phyloP scores from a whole-genome alignment of 2,113 vertebrate species.

The human (Homo sapiens) region GRCh38 chr2:193303001-193303500 shows the following conservation, averaged over 20 bases:
- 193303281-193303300: neutral
- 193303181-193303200: neutral
- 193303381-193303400: no score
- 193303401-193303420: neutral
- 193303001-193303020: no score
- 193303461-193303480: neutral
- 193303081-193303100: neutral
- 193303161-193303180: neutral
- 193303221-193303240: neutral
- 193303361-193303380: neutral
- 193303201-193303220: no score
- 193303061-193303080: neutral
- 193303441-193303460: neutral
- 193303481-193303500: neutral
- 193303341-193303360: neutral
- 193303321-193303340: neutral
- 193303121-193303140: neutral
- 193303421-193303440: neutral
- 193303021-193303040: neutral
- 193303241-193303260: no score
- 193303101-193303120: no score
- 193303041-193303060: neutral
- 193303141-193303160: neutral
- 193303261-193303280: neutral
- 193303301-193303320: neutral